These are phyloP conservation scores for Corythornis cristatus DNA, from an alignment of 2,113 vertebrate species.

Conservation along the genomic window DNA sequence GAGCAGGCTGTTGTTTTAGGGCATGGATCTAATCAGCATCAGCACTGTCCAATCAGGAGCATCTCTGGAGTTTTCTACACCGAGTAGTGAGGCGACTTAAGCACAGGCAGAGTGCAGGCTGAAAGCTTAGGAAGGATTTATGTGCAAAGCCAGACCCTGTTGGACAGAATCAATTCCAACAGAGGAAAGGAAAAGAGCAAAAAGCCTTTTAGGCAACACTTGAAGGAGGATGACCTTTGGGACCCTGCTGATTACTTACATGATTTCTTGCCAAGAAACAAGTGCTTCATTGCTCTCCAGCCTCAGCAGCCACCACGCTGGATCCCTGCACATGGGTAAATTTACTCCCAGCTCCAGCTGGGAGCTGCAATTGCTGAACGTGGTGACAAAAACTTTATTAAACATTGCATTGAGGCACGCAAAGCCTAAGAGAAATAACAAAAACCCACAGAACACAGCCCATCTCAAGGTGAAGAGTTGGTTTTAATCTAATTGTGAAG, in stretches of 20 bases:
- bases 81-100: neutral
- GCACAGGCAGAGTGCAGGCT: neutral
- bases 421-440: neutral
- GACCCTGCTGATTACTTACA: slow-evolving; percentile 51
- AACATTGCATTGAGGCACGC: neutral
- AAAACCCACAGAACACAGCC: too few relatives aligned
- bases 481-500: neutral
- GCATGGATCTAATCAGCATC: neutral
- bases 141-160: neutral
- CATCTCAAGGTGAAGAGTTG: neutral
- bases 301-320: neutral
- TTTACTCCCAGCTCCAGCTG: neutral
- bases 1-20: neutral
- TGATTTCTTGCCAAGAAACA: slow-evolving; percentile 56
- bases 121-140: slow-evolving; percentile 50
- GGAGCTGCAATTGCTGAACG: neutral
- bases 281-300: neutral
- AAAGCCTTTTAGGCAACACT: slow-evolving; percentile 45
- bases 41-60: neutral
- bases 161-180: slow-evolving; percentile 50
- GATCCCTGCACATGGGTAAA: neutral
- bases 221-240: slow-evolving; percentile 46
- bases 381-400: neutral
- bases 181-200: slow-evolving; percentile 17
- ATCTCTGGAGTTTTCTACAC: neutral